Conservation (phyloP, 2,797 vertebrate species). For the Anomalospiza imberbis region DNA sequence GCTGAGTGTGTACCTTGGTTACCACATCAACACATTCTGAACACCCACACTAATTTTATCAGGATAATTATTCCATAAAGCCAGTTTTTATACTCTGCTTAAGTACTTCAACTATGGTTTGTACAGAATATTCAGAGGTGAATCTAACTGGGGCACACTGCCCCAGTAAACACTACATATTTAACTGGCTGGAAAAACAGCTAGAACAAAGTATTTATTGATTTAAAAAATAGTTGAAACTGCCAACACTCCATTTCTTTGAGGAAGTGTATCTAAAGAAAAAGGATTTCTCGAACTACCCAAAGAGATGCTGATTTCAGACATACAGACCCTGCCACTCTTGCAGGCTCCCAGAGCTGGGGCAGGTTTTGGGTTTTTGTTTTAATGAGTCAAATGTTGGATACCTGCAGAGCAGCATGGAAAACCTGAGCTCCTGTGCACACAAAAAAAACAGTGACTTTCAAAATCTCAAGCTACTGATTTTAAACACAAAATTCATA, state of each 20-base stretch:
- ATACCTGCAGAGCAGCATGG: background rate
- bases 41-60: background rate
- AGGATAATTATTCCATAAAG: background rate
- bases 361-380: background rate
- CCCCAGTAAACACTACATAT: background rate
- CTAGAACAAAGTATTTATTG: background rate
- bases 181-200: background rate
- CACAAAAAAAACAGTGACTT: background rate
- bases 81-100: background rate
- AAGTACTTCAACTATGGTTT: background rate
- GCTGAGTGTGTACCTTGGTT: background rate
- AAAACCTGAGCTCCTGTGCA: background rate
- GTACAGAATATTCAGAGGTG: background rate
- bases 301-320: background rate
- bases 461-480: background rate
- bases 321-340: background rate
- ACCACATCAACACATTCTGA: background rate
- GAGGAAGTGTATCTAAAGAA: background rate
- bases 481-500: background rate
- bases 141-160: background rate
- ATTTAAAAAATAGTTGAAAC: background rate
- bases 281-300: background rate
- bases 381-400: background rate
- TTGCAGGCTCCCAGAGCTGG: background rate
- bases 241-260: background rate